phyloP scores from a whole-genome alignment of 2,888 invertebrate species.

The Euclidia mi region DNA sequence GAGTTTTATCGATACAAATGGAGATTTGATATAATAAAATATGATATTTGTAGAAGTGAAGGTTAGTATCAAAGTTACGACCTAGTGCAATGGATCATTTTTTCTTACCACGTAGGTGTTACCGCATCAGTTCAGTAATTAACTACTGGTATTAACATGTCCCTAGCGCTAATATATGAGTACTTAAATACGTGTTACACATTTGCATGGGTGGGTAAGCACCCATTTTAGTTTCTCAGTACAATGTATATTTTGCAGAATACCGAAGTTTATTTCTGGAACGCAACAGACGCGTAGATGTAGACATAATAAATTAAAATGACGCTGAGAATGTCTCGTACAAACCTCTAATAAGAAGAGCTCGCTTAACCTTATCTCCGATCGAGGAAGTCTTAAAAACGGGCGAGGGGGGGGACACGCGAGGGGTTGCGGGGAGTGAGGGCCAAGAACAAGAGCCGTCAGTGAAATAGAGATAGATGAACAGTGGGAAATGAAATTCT shows the following conservation, averaged over 20 bases:
- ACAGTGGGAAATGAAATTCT: slow-evolving; percentile 91
- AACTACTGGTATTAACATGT: too few species aligned
- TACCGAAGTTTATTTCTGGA: not conserved
- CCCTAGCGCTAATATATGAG: too few species aligned
- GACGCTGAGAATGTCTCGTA: slow-evolving; percentile 77
- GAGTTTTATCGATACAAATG: not conserved
- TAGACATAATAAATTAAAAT: slow-evolving; percentile 77
- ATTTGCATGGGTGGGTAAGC: too few species aligned
- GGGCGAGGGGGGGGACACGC: slow-evolving; percentile 69
- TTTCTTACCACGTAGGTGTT: too few species aligned
- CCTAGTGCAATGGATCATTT: too few species aligned
- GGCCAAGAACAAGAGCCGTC: slow-evolving; percentile 89
- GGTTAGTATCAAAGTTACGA: too few species aligned
- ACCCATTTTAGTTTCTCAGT: too few species aligned
- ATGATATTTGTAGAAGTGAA: too few species aligned
- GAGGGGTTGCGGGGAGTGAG: slow-evolving; percentile 64
- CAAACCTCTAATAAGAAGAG: slow-evolving; percentile 86
- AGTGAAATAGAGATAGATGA: slow-evolving; percentile 91
- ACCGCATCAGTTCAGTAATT: too few species aligned
- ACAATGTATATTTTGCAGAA: too few species aligned
- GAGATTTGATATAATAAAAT: not conserved
- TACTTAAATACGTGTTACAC: too few species aligned
- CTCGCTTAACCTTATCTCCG: slow-evolving; percentile 89
- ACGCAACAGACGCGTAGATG: slow-evolving; percentile 22
- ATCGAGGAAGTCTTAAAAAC: slow-evolving; percentile 89